These are phyloP conservation scores for Corythornis cristatus DNA, from an alignment of 2,113 vertebrate species.

Conservation along the genomic window DNA sequence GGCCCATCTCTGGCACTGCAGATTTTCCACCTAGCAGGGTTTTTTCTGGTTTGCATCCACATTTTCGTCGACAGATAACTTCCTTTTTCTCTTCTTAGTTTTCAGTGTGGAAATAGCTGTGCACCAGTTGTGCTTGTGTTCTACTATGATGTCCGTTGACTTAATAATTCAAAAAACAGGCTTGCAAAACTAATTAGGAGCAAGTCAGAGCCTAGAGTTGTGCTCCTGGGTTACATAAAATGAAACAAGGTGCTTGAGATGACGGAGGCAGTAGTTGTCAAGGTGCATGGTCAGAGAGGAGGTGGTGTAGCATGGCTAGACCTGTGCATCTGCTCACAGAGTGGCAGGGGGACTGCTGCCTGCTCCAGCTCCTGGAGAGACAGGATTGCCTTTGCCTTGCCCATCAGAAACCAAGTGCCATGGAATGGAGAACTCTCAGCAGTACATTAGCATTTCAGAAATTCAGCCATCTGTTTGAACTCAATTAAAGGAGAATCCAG, in stretches of 20 bases:
- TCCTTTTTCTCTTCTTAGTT: not conserved
- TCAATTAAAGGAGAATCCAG: slow-evolving; percentile 42
- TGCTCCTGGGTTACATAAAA: not conserved
- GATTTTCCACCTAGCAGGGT: not conserved
- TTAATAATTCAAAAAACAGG: not conserved
- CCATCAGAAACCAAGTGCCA: slow-evolving; percentile 44
- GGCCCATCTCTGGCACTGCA: not conserved
- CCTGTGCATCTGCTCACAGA: not conserved
- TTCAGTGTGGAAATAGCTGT: not conserved
- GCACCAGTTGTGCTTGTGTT: not conserved
- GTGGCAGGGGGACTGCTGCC: not conserved
- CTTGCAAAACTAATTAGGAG: not conserved
- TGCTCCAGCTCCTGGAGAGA: not conserved
- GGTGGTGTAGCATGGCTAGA: not conserved
- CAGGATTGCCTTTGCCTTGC: slow-evolving; percentile 18
- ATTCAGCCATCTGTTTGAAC: slow-evolving; percentile 61
- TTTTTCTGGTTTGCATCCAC: not conserved
- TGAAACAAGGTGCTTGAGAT: not conserved
- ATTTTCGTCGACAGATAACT: not conserved
- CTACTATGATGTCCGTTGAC: not conserved
- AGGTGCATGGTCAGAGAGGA: not conserved
- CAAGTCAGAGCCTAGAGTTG: not conserved
- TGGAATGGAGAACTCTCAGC: slow-evolving; percentile 44
- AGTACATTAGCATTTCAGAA: slow-evolving; percentile 52
- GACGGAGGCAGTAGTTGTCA: not conserved